Evolutionary conservation across 2,888 invertebrate species (phyloP), one percentile per base, ranked within the genome.

Genomic region (Ceriagrion tenellum): DNA sequence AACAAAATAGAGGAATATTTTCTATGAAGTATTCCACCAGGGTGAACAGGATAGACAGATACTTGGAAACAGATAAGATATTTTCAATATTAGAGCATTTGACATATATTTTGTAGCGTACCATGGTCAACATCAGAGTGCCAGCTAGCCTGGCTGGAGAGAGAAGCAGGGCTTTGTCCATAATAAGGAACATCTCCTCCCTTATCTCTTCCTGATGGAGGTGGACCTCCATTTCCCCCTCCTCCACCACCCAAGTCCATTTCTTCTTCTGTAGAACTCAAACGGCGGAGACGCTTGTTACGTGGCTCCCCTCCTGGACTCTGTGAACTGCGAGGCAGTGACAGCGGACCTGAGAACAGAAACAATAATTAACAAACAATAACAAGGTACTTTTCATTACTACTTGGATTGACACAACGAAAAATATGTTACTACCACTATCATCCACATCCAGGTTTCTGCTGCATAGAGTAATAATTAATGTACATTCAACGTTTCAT

Each of bases 61-160:
- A 63, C 23, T 69, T 93, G 93, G 93, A 40, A 93, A 93, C 69
- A 69, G 93, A 69, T 47, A 59, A 69, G 93, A 47, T 69, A 93
- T 69, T 63, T n/a, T 47, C 93, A 93, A 93, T 69, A 26, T 40
- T 47, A 63, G 69, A 47, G 35, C n/a, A n/a, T 40, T 8, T 40
- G 23, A 69, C 35, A 69, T 23, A 47, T 30, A 35, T 93, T 16
- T 47, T n/a, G 56, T 56, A 95, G 95, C 96, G 96, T 96, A 97
- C 97, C 97, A 96, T 97, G 97, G 96, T 97, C 97, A 95, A 97
- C 97, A 96, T 97, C 97, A 95, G 97, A 97, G 97, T 97, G 97
- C 96, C 97, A 97, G 95, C 97, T 96, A 40, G 97, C 96, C 96
- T 97, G 97, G 95, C 97, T 97, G 95, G 97, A 97, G 95, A 97